Conservation (phyloP, 1,140 invertebrate genomes). For the Neodiprion virginianus region DNA sequence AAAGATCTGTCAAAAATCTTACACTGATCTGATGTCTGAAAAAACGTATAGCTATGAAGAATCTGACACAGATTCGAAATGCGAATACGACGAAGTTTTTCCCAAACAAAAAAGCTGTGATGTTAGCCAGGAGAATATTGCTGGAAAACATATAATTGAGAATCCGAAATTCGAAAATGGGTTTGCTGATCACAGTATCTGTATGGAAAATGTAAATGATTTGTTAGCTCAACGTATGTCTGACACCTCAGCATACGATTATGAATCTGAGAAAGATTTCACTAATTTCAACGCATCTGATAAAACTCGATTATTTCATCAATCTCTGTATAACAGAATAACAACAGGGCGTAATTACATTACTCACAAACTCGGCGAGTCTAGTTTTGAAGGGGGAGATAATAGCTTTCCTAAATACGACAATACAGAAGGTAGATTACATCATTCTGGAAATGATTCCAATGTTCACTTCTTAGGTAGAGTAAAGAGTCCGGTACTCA, state of each 20-base stretch:
- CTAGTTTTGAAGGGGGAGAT: not conserved
- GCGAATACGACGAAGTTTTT: not conserved
- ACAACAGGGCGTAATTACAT: conserved; percentile 5
- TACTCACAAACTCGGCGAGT: not conserved
- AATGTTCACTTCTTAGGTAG: not conserved
- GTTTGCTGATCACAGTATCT: not conserved
- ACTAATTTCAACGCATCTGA: not conserved
- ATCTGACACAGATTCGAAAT: not conserved
- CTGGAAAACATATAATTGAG: not conserved
- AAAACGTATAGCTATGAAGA: not conserved
- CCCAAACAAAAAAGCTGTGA: not conserved
- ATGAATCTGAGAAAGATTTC: not conserved
- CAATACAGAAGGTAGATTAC: not conserved
- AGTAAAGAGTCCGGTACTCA: not conserved
- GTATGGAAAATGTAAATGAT: conserved; percentile 2
- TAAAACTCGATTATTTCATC: not conserved
- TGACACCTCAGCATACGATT: not conserved
- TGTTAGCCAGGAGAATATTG: not conserved
- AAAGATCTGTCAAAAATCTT: not conserved
- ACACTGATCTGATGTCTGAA: not conserved
- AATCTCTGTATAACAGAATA: not conserved
- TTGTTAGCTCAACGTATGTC: conserved; percentile 3
- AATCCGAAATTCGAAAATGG: not conserved
- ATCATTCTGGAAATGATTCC: not conserved
- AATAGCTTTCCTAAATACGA: not conserved